Conservation (phyloP, 2,797 vertebrate genomes). For the Lepidocolaptes lacrymiger region DNA sequence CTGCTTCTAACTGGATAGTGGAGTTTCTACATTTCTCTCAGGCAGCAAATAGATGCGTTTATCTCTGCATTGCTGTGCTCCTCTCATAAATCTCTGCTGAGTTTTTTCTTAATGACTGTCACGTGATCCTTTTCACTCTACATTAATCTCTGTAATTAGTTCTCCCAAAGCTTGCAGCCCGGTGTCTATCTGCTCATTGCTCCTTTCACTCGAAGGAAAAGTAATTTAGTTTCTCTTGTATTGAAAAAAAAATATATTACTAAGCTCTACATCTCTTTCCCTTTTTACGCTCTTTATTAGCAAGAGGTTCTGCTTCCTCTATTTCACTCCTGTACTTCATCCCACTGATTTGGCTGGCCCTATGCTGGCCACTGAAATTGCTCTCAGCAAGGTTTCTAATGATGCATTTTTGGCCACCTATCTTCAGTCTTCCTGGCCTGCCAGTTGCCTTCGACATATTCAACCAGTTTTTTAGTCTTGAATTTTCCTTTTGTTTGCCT, state of each 20-base stretch:
- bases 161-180: background rate
- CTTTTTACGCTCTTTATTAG: background rate
- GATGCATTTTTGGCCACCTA: background rate
- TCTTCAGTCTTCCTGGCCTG: background rate
- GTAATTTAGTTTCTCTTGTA: background rate
- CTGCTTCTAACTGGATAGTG: background rate
- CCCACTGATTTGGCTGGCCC: background rate
- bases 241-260: background rate
- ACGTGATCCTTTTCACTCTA: background rate
- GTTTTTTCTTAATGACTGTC: background rate
- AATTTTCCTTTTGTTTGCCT: background rate
- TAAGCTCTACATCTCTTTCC: background rate
- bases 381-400: background rate
- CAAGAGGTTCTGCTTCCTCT: background rate
- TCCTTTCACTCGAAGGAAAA: background rate
- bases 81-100: background rate
- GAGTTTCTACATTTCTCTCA: background rate
- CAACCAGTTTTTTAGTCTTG: background rate
- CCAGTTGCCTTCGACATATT: background rate
- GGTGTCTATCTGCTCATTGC: background rate
- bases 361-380: background rate
- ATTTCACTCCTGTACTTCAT: background rate
- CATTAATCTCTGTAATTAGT: background rate
- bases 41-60: background rate
- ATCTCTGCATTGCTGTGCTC: background rate